Evolutionary conservation across 2,888 invertebrate genomes (phyloP), one percentile per base, ranked within the genome.

Genomic region (Mythimna ferrago): DNA sequence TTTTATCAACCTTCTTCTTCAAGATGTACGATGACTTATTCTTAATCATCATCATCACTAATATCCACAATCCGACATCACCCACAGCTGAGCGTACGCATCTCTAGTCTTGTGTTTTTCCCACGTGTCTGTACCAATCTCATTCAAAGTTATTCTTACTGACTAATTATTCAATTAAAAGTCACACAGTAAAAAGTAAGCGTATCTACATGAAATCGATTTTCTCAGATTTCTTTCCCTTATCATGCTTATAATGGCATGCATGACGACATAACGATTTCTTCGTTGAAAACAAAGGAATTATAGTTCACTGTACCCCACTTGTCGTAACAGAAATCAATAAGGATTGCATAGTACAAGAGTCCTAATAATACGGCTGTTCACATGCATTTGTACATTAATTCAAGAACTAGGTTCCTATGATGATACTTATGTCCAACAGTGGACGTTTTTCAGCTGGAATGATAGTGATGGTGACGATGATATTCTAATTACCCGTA

Each of bases 271-370:
- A n/a, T 71, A 60, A 74, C 66, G 10, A 67, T 51, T 44, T 67
- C 70, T 74, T 70, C 78, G 67, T 61, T 76, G 76, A 66, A 84
- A 77, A 70, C 76, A 80, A 75, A 58, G 69, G 57, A 68, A 83
- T 71, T 71, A 79, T n/a, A 81, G 89, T 80, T 87, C 87, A 84
- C 72, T 64, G 86, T 82, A 84, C 86, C 76, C 71, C 60, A 70
- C 65, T 75, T 78, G 81, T 76, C 78, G 81, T 60, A 87, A 76
- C 73, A 89, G 82, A 88, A 91, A 90, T 91, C 90, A 87, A 89
- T 90, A 90, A 77, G 72, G 83, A 83, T 83, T 56, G 53, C 80
- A 76, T 78, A 84, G 78, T 76, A 41, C 32, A 51, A 51, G 56
- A 57, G 51, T 51, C 21, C 41, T 4, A 71, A 69, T 88, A 89